Evolutionary conservation across 1,140 invertebrate genomes (phyloP).

Genomic region (Caerostris darwini): DNA sequence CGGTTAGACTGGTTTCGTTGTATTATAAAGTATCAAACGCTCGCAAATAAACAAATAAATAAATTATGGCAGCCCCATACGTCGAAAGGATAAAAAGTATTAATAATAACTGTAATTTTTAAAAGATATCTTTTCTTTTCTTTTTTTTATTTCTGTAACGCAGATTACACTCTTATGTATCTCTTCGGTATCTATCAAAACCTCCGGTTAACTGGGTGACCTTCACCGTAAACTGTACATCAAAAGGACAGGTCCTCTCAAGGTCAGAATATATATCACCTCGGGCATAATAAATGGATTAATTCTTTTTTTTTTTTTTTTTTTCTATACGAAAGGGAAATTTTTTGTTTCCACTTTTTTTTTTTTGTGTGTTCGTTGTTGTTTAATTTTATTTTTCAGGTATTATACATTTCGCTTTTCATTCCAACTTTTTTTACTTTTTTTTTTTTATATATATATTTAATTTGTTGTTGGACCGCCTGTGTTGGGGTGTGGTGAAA

Average conservation of each 20-base stretch:
- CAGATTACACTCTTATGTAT: slow-evolving; percentile 67
- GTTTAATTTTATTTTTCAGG: slow-evolving; percentile 48
- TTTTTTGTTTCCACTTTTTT: slow-evolving; percentile 59
- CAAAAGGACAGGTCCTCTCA: slow-evolving; percentile 40
- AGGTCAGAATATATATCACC: slow-evolving; percentile 76
- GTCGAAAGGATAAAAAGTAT: slow-evolving; percentile 71
- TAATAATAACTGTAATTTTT: slow-evolving; percentile 78
- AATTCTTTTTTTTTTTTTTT: neutral
- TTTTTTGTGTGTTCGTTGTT: neutral
- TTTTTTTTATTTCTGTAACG: slow-evolving; percentile 52
- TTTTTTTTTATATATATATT: slow-evolving; percentile 38
- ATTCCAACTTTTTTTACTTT: neutral
- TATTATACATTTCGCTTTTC: slow-evolving; percentile 63
- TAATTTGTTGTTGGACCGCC: slow-evolving; percentile 46
- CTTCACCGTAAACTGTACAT: slow-evolving; percentile 33
- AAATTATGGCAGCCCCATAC: slow-evolving; percentile 63
- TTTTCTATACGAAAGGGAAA: slow-evolving; percentile 48
- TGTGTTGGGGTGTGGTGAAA: slow-evolving; percentile 42
- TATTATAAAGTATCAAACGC: slow-evolving; percentile 76
- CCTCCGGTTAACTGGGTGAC: slow-evolving; percentile 36
- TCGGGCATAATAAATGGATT: slow-evolving; percentile 74
- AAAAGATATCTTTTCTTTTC: slow-evolving; percentile 45
- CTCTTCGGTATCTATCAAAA: slow-evolving; percentile 41
- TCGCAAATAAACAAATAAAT: slow-evolving; percentile 75
- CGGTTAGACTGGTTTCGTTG: slow-evolving; percentile 74